These are phyloP conservation scores for Augochlora pura DNA, from an alignment of 1,140 invertebrate species.

Conservation along the genomic window DNA sequence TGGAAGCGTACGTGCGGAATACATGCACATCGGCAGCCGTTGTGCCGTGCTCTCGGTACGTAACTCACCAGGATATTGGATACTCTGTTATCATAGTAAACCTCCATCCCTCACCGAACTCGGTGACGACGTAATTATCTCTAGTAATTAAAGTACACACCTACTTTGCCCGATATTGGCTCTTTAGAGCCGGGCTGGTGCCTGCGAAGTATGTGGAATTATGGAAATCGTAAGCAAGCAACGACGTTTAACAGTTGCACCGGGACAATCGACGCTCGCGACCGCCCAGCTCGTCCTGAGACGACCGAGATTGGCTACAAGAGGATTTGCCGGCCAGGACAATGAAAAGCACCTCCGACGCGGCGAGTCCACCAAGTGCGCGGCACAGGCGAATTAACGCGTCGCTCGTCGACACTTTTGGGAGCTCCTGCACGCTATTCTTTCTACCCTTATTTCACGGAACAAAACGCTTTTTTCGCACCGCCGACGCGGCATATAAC, in stretches of 20 bases:
- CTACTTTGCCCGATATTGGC: constrained; percentile 57
- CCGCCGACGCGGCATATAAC: too few species aligned
- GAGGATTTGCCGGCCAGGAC: too few species aligned
- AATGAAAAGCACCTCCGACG: too few species aligned
- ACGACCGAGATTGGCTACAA: neutral
- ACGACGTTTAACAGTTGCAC: constrained; percentile 15
- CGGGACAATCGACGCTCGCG: neutral
- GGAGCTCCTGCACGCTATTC: too few species aligned
- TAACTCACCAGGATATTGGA: constrained; percentile 63
- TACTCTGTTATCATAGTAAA: constrained; percentile 65
- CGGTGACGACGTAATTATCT: constrained; percentile 66
- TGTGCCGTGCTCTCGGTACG: constrained; percentile 38
- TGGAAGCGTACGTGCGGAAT: constrained; percentile 32
- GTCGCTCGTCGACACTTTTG: too few species aligned
- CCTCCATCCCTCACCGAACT: constrained; percentile 54
- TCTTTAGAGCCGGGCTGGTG: constrained; percentile 43
- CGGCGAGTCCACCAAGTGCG: too few species aligned
- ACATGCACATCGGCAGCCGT: constrained; percentile 8
- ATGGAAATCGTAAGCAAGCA: constrained; percentile 56
- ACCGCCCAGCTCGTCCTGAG: neutral
- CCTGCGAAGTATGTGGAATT: constrained; percentile 42
- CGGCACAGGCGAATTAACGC: too few species aligned
- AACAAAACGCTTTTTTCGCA: too few species aligned
- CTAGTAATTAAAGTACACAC: constrained; percentile 64
- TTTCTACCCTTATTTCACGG: too few species aligned